A percentile compares a stretch with the other conserved stretches of the same genome.
phyloP scores from a whole-genome alignment of 1,140 invertebrate genomes.

The Pseudomyrmex gracilis region DNA sequence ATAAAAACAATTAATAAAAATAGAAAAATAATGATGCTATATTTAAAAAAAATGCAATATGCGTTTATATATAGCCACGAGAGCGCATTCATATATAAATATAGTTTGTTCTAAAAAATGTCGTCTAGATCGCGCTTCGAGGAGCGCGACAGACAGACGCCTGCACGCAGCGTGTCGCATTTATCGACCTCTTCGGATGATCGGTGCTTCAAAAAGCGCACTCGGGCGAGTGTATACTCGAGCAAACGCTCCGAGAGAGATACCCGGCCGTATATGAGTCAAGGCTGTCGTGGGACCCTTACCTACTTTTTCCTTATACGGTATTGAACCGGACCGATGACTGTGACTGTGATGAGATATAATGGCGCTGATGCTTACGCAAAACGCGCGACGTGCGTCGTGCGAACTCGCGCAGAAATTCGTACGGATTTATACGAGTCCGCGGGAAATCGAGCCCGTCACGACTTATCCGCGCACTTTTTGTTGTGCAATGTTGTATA shows the following conservation, averaged over 20 bases:
- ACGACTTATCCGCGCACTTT: neutral
- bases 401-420: constrained; percentile 37
- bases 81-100: too few species aligned
- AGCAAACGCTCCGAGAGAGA: constrained; percentile 53
- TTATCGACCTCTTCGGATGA: constrained; percentile 56
- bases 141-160: constrained; percentile 8
- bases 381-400: constrained; percentile 53
- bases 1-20: too few species aligned
- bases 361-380: constrained; percentile 72
- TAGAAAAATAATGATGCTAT: too few species aligned
- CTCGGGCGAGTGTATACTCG: constrained; percentile 41
- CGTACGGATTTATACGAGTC: constrained; percentile 1
- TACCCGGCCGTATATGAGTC: constrained; percentile 71
- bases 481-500: neutral
- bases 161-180: constrained; percentile 10
- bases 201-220: constrained; percentile 64
- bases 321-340: constrained; percentile 72
- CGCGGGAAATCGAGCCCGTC: neutral
- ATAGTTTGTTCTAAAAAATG: too few species aligned
- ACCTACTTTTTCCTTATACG: constrained; percentile 83
- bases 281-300: constrained; percentile 80
- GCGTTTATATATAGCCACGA: too few species aligned
- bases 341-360: constrained; percentile 58
- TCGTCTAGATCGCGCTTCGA: constrained; percentile 19
- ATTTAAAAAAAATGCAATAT: too few species aligned